Percentiles rank a stretch among this genome's conserved stretches.
Evolutionary conservation across 2,888 invertebrate species (phyloP).

Genomic region (Diaprepes abbreviatus): DNA sequence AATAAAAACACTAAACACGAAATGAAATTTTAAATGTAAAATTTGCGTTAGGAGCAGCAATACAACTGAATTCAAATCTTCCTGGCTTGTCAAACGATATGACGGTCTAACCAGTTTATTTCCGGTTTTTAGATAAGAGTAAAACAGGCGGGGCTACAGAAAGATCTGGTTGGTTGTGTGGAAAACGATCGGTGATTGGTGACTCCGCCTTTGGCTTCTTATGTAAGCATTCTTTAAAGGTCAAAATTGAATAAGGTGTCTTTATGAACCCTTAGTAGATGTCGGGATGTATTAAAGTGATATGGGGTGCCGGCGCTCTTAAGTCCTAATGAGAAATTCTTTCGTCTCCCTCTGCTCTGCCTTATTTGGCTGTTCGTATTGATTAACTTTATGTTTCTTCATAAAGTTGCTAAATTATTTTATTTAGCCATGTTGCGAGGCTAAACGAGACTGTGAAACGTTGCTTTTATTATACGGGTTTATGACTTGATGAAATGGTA

Average conservation of each 20-base stretch:
- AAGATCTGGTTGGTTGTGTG: slow-evolving; percentile 62
- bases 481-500: slow-evolving; percentile 20
- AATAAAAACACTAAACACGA: slow-evolving; percentile 13
- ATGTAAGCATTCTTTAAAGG: slow-evolving; percentile 52
- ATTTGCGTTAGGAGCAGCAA: slow-evolving; percentile 1
- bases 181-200: slow-evolving; percentile 64
- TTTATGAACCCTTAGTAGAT: slow-evolving; percentile 66
- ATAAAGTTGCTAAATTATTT: slow-evolving; percentile 41
- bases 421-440: slow-evolving; percentile 37
- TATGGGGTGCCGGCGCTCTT: slow-evolving; percentile 45
- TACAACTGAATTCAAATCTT: not conserved
- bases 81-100: not conserved
- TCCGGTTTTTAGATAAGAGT: slow-evolving; percentile 44
- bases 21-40: not conserved
- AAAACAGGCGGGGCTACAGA: slow-evolving; percentile 54
- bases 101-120: slow-evolving; percentile 34
- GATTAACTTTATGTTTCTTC: slow-evolving; percentile 45
- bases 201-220: slow-evolving; percentile 55
- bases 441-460: slow-evolving; percentile 20
- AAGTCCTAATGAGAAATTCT: slow-evolving; percentile 49
- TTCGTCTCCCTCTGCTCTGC: slow-evolving; percentile 35
- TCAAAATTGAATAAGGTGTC: slow-evolving; percentile 57
- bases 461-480: slow-evolving; percentile 31
- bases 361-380: slow-evolving; percentile 45
- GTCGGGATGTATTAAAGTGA: slow-evolving; percentile 64